Evolutionary conservation across 2,113 vertebrate species (phyloP), one percentile per base, ranked within the genome.

Genomic region (Orcinus orca): DNA sequence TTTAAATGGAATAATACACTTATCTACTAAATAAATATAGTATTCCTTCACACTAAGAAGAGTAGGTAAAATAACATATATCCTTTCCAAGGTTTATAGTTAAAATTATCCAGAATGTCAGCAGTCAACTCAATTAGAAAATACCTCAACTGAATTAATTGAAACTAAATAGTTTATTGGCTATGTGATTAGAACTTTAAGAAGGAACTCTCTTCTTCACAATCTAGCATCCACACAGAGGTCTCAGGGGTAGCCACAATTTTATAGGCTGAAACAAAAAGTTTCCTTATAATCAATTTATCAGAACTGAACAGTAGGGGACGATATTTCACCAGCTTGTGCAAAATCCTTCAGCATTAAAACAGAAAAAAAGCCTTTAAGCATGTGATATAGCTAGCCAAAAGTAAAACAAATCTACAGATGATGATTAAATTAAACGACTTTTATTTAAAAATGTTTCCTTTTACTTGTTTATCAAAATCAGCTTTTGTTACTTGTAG

Each of bases 231-330:
- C 9, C 29, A 38, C 14, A 88, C 36, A 90, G 58, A 87, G n/a
- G 15, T 60, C 47, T 68, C 5, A 18, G 55, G 13, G 58, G 93
- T 11, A 47, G 4, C 9, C 36, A 53, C 41, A 13, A 5, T 95
- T 88, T 97, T 38, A 65, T 74, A 4, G 18, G 25, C 23, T 97
- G 36, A 41, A 88, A 63, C 70, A 11, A 65, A 62, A 38, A 31
- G 12, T 33, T 98, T 53, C 7, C 41, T 60, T 90, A 68, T 60
- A 84, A 91, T 65, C 77, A 81, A 41, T 88, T 8, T 93, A 97
- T 82, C 97, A 67, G 4, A 87, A 73, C 38, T 97, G 98, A 98
- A 98, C 99, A 98, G 99, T 98, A 99, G 99, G 98, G 98, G 99
- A 98, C 98, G 98, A 38, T 98, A 97, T 99, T 98, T 98, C 98